Evolutionary conservation across 2,797 vertebrate genomes (phyloP).

Genomic region (Protosalanx chinensis): DNA sequence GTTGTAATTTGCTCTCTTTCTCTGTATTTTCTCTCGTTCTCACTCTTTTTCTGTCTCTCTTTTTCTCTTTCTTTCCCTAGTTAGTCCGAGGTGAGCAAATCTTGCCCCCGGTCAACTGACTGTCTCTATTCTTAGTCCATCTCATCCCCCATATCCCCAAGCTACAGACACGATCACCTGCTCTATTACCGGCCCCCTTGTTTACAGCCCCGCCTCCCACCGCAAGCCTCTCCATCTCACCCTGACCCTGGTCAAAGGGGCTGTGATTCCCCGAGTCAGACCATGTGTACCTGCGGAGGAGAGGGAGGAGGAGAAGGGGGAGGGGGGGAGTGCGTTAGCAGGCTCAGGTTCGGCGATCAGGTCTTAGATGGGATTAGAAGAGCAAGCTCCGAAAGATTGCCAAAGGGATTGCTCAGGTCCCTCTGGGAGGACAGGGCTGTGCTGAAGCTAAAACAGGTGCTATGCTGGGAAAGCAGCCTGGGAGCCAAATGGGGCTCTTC

Average conservation of each 20-base stretch:
- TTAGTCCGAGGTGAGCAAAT: not conserved
- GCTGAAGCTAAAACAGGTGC: conserved; percentile 21
- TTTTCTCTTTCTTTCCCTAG: too few species aligned
- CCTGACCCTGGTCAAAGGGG: too few species aligned
- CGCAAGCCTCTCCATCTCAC: not conserved
- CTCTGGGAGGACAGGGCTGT: conserved; percentile 23
- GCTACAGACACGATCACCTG: too few species aligned
- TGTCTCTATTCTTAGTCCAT: not conserved
- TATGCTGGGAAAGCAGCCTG: conserved; percentile 22
- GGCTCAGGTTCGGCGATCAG: conserved; percentile 59
- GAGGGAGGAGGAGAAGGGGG: not conserved
- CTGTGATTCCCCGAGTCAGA: not conserved
- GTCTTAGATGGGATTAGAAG: conserved; percentile 73
- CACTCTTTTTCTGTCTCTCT: too few species aligned
- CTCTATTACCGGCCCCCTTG: not conserved
- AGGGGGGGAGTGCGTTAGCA: conserved; percentile 57
- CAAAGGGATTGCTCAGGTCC: conserved; percentile 63
- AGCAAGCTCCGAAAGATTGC: conserved; percentile 57
- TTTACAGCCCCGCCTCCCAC: not conserved
- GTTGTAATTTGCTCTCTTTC: too few species aligned
- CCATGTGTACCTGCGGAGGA: not conserved
- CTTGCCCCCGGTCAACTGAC: not conserved
- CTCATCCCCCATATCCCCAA: too few species aligned
- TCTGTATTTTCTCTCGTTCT: too few species aligned
- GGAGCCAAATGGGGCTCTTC: conserved; percentile 21